A percentile compares a stretch with the other conserved stretches of the same genome.
phyloP scores from a whole-genome alignment of 2,888 invertebrate species.

The Stictocephala bisonia region DNA sequence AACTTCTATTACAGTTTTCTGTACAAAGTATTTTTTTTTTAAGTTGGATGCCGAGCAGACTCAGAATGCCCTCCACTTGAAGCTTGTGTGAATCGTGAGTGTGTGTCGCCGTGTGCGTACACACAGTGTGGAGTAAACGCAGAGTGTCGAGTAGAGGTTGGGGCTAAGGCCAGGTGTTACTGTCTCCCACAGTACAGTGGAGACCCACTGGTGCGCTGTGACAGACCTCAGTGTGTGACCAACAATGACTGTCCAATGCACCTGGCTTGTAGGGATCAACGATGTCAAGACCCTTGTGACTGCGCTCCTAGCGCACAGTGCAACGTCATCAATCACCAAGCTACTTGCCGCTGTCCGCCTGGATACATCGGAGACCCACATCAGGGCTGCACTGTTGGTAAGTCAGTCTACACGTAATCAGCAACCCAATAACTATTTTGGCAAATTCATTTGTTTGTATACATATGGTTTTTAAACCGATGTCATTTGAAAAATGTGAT shows the following conservation, averaged over 20 bases:
- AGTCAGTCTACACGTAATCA: slow-evolving; percentile 54
- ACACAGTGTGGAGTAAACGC: slow-evolving; percentile 85
- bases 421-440: too few species aligned
- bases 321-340: slow-evolving; percentile 78
- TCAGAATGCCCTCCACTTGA: slow-evolving; percentile 85
- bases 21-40: slow-evolving; percentile 59
- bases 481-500: too few species aligned
- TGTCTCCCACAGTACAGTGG: slow-evolving; percentile 82
- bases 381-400: slow-evolving; percentile 73
- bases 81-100: slow-evolving; percentile 84
- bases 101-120: slow-evolving; percentile 81
- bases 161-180: slow-evolving; percentile 79
- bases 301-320: slow-evolving; percentile 85
- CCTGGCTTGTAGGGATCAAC: slow-evolving; percentile 81
- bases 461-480: too few species aligned
- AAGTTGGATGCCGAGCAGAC: slow-evolving; percentile 87
- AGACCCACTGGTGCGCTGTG: slow-evolving; percentile 82
- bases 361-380: slow-evolving; percentile 85
- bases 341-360: slow-evolving; percentile 84
- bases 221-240: slow-evolving; percentile 78
- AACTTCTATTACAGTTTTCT: slow-evolving; percentile 60
- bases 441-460: too few species aligned
- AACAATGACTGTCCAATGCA: slow-evolving; percentile 84
- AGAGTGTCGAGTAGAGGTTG: slow-evolving; percentile 73
- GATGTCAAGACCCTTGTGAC: slow-evolving; percentile 86